Conservation (phyloP, 2,113 vertebrate species). For the Sebastes fasciatus region DNA sequence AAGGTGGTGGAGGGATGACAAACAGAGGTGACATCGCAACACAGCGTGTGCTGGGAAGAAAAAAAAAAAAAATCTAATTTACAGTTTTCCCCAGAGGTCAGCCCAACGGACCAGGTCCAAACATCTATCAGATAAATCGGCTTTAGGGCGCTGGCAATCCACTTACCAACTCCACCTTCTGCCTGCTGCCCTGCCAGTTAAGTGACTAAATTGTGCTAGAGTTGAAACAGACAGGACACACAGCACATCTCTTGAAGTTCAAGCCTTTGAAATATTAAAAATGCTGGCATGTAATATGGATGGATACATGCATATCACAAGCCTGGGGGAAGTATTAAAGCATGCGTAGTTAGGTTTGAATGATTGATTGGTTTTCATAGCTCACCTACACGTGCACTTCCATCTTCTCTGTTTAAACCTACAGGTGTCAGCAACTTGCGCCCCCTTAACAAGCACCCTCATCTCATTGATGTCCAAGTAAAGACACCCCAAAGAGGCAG, state of each 20-base stretch:
- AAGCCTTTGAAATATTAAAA: conserved; percentile 23
- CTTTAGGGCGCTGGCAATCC: conserved; percentile 69
- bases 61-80: conserved; percentile 76
- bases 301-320: neutral
- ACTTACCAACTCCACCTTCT: conserved; percentile 63
- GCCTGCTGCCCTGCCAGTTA: conserved; percentile 55
- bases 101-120: conserved; percentile 47
- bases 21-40: conserved; percentile 64
- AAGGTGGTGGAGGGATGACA: conserved; percentile 43
- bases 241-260: conserved; percentile 16
- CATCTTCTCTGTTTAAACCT: conserved; percentile 2
- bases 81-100: conserved; percentile 75
- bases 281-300: neutral
- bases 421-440: conserved; percentile 34
- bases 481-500: conserved; percentile 8
- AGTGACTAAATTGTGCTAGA: conserved; percentile 54
- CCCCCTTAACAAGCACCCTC: conserved; percentile 14
- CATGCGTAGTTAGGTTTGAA: neutral
- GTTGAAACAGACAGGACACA: conserved; percentile 47
- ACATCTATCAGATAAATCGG: conserved; percentile 79
- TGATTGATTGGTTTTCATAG: conserved; percentile 20
- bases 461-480: conserved; percentile 19
- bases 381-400: conserved; percentile 7
- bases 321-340: neutral
- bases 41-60: conserved; percentile 11